phyloP scores from a whole-genome alignment of 2,113 vertebrate genomes.

The Perca schrenkii region DNA sequence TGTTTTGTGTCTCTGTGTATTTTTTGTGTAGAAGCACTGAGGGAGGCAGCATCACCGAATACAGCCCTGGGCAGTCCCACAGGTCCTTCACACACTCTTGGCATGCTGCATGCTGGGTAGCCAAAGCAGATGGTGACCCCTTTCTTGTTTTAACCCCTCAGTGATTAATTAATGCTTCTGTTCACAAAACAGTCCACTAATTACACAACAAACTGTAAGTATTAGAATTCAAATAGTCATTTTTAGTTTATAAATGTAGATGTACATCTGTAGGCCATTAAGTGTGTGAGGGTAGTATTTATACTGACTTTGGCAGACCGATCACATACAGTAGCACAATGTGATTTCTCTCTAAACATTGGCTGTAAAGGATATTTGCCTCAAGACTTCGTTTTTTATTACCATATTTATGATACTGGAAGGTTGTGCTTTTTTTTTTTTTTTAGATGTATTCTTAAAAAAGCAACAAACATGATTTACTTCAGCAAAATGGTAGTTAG shows the following conservation, averaged over 20 bases:
- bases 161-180: constrained; percentile 37
- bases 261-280: background rate
- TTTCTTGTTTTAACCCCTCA: constrained; percentile 40
- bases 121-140: constrained; percentile 62
- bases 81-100: constrained; percentile 49
- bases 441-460: constrained; percentile 11
- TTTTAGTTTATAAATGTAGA: background rate
- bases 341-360: background rate
- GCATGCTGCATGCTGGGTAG: constrained; percentile 30
- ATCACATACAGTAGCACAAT: background rate
- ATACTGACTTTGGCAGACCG: background rate
- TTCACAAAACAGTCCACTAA: constrained; percentile 2
- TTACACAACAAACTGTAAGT: background rate
- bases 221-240: background rate
- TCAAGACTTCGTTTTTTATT: background rate
- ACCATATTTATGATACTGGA: background rate
- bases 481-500: background rate
- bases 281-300: background rate
- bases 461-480: constrained; percentile 31
- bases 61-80: constrained; percentile 44
- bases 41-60: constrained; percentile 6
- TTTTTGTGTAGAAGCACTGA: constrained; percentile 29
- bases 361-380: background rate
- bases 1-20: constrained; percentile 9
- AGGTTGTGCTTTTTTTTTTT: background rate